Evolutionary conservation across 2,113 vertebrate species (phyloP).

Genomic region (Neopipo cinnamomea): DNA sequence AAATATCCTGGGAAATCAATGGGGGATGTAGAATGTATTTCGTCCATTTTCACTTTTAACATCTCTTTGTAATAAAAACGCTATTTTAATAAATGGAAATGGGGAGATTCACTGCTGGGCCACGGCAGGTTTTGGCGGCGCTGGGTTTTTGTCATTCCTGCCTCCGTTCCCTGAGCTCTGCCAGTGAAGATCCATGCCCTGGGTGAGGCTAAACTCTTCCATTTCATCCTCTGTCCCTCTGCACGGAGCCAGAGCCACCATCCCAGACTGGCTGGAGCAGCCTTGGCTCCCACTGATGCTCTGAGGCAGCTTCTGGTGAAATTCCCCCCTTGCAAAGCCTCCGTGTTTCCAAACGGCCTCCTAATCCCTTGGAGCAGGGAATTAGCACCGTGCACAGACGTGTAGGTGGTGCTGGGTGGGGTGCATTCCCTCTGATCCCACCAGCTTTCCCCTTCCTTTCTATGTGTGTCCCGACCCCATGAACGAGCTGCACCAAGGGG

Average conservation of each 20-base stretch:
- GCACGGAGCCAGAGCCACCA: accelerated
- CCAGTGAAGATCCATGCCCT: not conserved
- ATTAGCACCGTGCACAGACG: not conserved
- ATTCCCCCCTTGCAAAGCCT: not conserved
- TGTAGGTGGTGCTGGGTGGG: not conserved
- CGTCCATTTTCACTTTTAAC: not conserved
- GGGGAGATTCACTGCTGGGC: not conserved
- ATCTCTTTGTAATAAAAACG: conserved; percentile 27
- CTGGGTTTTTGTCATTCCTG: not conserved
- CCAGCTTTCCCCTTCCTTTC: not conserved
- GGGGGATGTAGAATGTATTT: not conserved
- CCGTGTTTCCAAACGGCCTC: not conserved
- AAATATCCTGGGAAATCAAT: conserved; percentile 30
- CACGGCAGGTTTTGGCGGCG: accelerated
- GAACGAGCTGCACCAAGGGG: accelerated
- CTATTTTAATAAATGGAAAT: conserved; percentile 7
- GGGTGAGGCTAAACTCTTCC: accelerated
- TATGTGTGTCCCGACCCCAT: accelerated
- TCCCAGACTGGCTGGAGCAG: accelerated
- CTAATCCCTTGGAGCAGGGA: not conserved
- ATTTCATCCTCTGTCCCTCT: not conserved
- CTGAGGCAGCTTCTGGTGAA: not conserved
- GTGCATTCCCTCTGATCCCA: not conserved
- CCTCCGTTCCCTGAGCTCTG: accelerated
- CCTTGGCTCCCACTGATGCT: not conserved